Evolutionary conservation across 2,797 vertebrate genomes (phyloP).

Genomic region (Eulemur mongoz): DNA sequence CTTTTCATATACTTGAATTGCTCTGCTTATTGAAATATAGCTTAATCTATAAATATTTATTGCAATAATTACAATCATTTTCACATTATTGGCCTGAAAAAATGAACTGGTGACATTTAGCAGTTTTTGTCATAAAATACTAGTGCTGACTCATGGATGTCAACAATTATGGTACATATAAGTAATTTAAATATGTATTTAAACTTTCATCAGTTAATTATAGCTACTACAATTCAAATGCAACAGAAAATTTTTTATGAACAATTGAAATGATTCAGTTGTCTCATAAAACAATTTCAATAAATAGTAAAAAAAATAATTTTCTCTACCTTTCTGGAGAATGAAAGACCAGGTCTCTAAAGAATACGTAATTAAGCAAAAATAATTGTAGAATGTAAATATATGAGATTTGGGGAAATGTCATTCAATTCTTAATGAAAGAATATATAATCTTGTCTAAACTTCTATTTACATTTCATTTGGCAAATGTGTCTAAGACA

Average conservation of each 20-base stretch:
- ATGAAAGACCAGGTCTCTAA: conserved; percentile 14
- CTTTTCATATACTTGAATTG: background rate
- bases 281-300: background rate
- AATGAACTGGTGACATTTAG: background rate
- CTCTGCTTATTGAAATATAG: background rate
- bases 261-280: background rate
- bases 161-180: conserved; percentile 2
- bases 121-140: conserved; percentile 38
- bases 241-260: conserved; percentile 43
- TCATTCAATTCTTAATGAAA: conserved; percentile 6
- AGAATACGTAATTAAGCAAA: background rate
- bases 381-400: conserved; percentile 22
- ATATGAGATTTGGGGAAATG: background rate
- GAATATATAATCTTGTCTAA: background rate
- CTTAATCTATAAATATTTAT: conserved; percentile 5
- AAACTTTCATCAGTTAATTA: conserved; percentile 24
- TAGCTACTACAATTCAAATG: conserved; percentile 22
- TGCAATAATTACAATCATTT: conserved; percentile 6
- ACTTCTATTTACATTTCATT: conserved; percentile 18
- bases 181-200: conserved; percentile 38
- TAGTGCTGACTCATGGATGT: background rate
- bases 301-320: conserved; percentile 42
- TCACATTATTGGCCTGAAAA: background rate
- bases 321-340: background rate
- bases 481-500: background rate